These are phyloP conservation scores for Chitala chitala DNA, from an alignment of 2,113 vertebrate genomes.

Conservation along the genomic window DNA sequence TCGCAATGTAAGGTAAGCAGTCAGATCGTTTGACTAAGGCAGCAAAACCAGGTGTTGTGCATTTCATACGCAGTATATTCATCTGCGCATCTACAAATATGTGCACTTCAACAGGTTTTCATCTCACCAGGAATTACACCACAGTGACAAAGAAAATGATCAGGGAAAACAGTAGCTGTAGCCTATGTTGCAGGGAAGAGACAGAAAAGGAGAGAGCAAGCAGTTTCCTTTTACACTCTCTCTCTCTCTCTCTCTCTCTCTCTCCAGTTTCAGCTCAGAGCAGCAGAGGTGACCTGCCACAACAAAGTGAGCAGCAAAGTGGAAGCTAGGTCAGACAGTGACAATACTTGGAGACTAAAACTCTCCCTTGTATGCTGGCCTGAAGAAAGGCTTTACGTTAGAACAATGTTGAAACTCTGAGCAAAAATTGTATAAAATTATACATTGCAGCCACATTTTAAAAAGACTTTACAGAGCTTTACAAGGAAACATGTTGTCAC, in stretches of 20 bases:
- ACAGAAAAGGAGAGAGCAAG: neutral
- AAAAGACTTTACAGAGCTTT: neutral
- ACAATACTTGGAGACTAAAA: neutral
- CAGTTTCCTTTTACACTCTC: neutral
- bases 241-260: constrained; percentile 10
- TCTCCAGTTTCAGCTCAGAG: neutral
- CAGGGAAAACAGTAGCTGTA: neutral
- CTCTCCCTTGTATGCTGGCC: neutral
- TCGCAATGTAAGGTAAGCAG: neutral
- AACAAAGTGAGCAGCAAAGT: constrained; percentile 45
- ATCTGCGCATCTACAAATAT: neutral
- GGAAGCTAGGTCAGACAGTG: neutral
- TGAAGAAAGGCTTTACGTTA: neutral
- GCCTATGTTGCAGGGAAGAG: neutral
- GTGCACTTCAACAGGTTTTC: neutral
- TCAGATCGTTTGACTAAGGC: neutral
- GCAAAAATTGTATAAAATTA: neutral
- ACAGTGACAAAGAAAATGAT: constrained; percentile 2
- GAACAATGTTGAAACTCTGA: neutral
- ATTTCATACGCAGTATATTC: neutral
- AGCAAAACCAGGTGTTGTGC: neutral
- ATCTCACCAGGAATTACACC: neutral
- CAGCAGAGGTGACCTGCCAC: constrained; percentile 66
- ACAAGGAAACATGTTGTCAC: no score
- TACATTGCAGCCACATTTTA: neutral